These are phyloP conservation scores for Cyprinus carpio DNA, from an alignment of 2,113 vertebrate species.

Conservation along the genomic window DNA sequence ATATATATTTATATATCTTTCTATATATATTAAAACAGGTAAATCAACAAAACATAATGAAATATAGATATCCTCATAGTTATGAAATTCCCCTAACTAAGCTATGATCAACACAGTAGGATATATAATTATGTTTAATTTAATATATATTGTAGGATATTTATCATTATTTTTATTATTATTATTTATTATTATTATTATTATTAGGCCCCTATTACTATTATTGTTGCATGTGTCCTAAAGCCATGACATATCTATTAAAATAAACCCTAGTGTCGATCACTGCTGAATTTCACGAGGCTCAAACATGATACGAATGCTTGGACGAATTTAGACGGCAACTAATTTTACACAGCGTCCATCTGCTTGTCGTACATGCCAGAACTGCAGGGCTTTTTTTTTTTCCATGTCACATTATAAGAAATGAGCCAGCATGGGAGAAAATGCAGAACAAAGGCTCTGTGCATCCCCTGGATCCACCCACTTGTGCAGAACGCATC, in stretches of 20 bases:
- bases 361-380: constrained; percentile 64
- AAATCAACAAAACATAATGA: too few species aligned
- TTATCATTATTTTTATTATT: too few species aligned
- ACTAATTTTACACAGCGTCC: constrained; percentile 78
- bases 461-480: not conserved
- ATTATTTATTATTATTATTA: too few species aligned
- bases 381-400: constrained; percentile 56
- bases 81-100: too few species aligned
- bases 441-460: constrained; percentile 66
- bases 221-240: constrained; percentile 68
- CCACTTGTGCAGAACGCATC: constrained; percentile 12
- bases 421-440: constrained; percentile 25
- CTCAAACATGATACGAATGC: constrained; percentile 74
- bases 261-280: constrained; percentile 64
- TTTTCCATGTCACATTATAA: constrained; percentile 31
- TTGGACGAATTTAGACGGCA: constrained; percentile 76
- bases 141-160: too few species aligned
- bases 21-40: too few species aligned
- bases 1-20: too few species aligned
- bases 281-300: constrained; percentile 62
- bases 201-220: not conserved
- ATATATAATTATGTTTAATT: too few species aligned
- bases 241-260: constrained; percentile 69
- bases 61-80: too few species aligned
- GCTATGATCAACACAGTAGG: too few species aligned